Evolutionary conservation across 1,140 invertebrate genomes (phyloP).

Genomic region (Hyles vespertilio): DNA sequence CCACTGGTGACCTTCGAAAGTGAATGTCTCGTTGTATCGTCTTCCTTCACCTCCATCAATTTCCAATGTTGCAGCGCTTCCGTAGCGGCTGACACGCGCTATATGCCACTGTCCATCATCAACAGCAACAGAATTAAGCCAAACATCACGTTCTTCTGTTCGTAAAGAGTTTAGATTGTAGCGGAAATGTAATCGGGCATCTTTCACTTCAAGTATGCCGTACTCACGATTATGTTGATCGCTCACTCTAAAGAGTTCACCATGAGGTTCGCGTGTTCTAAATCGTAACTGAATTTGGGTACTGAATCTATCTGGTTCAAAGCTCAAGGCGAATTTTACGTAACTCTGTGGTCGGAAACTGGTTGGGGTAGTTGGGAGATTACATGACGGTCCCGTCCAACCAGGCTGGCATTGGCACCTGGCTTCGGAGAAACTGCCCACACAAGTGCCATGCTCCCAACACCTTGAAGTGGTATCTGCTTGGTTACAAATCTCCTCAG

Average conservation of each 20-base stretch:
- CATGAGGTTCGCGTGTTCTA: slow-evolving; percentile 93
- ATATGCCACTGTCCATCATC: slow-evolving; percentile 99
- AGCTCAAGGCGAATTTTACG: slow-evolving; percentile 96
- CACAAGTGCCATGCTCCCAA: slow-evolving; percentile 94
- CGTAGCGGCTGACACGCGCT: slow-evolving; percentile 91
- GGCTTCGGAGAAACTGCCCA: slow-evolving; percentile 91
- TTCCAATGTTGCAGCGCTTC: slow-evolving; percentile 94
- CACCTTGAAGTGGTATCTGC: slow-evolving; percentile 88
- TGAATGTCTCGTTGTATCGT: slow-evolving; percentile 95
- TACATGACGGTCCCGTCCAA: slow-evolving; percentile 92
- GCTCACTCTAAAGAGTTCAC: slow-evolving; percentile 93
- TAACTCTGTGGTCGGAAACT: slow-evolving; percentile 95
- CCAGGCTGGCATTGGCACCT: slow-evolving; percentile 95
- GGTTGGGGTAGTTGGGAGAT: slow-evolving; percentile 88
- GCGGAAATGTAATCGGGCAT: slow-evolving; percentile 91
- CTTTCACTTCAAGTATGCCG: slow-evolving; percentile 95
- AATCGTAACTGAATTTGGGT: slow-evolving; percentile 95
- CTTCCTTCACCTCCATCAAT: slow-evolving; percentile 96
- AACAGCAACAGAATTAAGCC: slow-evolving; percentile 91
- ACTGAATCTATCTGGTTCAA: slow-evolving; percentile 93
- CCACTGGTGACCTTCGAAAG: slow-evolving; percentile 94
- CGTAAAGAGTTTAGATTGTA: slow-evolving; percentile 95
- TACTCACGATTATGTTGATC: slow-evolving; percentile 97
- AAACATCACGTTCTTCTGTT: slow-evolving; percentile 92
- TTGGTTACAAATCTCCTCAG: slow-evolving; percentile 90